Conservation (phyloP, 2,113 vertebrate species). For the Cephalopterus ornatus region DNA sequence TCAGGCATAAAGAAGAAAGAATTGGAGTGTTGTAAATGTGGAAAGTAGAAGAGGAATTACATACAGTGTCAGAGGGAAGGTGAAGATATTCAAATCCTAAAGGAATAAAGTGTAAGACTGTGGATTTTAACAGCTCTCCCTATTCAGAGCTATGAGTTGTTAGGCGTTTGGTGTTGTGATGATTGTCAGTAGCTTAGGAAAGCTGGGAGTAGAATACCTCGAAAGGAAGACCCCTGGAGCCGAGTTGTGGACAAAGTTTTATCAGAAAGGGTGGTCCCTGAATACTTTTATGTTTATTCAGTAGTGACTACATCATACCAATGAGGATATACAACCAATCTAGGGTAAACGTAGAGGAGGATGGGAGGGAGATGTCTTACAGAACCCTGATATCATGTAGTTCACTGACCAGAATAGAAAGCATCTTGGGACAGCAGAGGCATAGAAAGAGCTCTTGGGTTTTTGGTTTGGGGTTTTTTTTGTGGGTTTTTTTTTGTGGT, state of each 20-base stretch:
- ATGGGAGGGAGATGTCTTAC: not conserved
- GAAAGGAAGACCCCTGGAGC: not conserved
- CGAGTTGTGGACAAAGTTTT: not conserved
- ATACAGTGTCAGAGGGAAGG: not conserved
- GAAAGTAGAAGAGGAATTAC: not conserved
- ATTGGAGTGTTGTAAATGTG: not conserved
- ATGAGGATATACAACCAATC: not conserved
- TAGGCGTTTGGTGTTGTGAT: not conserved
- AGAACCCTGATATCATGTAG: not conserved
- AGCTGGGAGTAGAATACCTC: not conserved
- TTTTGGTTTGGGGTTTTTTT: not conserved
- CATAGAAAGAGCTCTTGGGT: not conserved
- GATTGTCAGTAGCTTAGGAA: not conserved
- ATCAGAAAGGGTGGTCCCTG: not conserved
- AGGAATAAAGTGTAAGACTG: not conserved
- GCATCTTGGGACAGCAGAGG: not conserved
- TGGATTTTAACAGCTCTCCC: not conserved
- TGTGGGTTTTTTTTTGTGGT: not conserved
- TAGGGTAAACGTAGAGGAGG: not conserved
- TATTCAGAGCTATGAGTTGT: not conserved
- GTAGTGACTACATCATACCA: not conserved
- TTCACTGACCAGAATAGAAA: not conserved
- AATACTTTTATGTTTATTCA: not conserved
- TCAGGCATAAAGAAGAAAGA: not conserved
- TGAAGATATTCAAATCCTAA: not conserved